A percentile compares a stretch with the other conserved stretches of the same genome.
phyloP scores from a whole-genome alignment of 2,797 vertebrate species.

The Pogonophryne albipinna region DNA sequence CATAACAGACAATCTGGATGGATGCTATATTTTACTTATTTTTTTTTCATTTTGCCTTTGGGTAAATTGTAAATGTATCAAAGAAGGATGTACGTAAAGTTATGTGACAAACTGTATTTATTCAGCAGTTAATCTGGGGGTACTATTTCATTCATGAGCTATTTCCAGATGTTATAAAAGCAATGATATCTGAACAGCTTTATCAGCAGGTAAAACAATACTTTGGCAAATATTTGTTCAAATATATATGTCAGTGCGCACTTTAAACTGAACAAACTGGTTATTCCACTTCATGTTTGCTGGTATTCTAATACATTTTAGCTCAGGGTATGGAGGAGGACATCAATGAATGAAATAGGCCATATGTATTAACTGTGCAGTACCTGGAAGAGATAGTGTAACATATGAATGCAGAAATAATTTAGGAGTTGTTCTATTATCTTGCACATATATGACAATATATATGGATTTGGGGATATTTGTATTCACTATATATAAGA shows the following conservation, averaged over 20 bases:
- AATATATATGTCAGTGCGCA: slow-evolving; percentile 60
- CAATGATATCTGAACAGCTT: slow-evolving; percentile 47
- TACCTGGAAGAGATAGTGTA: slow-evolving; percentile 66
- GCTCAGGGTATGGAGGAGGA: slow-evolving; percentile 71
- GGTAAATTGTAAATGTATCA: slow-evolving; percentile 42
- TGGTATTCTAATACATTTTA: slow-evolving; percentile 44
- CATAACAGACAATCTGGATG: slow-evolving; percentile 60
- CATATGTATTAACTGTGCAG: slow-evolving; percentile 72
- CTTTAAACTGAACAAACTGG: slow-evolving; percentile 65
- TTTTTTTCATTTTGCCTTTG: slow-evolving; percentile 49
- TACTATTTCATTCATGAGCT: slow-evolving; percentile 74
- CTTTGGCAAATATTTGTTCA: slow-evolving; percentile 41
- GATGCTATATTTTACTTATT: slow-evolving; percentile 21
- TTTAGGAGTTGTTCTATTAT: slow-evolving; percentile 74
- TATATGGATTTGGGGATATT: slow-evolving; percentile 83
- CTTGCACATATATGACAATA: slow-evolving; percentile 72
- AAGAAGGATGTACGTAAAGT: slow-evolving; percentile 33
- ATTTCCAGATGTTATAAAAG: slow-evolving; percentile 60
- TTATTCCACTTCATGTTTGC: slow-evolving; percentile 46
- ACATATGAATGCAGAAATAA: slow-evolving; percentile 75
- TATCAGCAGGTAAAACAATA: slow-evolving; percentile 47
- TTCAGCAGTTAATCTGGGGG: slow-evolving; percentile 69
- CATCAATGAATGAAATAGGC: slow-evolving; percentile 69
- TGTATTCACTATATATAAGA: slow-evolving; percentile 83
- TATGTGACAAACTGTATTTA: slow-evolving; percentile 54